phyloP scores from a whole-genome alignment of 2,797 vertebrate genomes.

The Ispidina picta region DNA sequence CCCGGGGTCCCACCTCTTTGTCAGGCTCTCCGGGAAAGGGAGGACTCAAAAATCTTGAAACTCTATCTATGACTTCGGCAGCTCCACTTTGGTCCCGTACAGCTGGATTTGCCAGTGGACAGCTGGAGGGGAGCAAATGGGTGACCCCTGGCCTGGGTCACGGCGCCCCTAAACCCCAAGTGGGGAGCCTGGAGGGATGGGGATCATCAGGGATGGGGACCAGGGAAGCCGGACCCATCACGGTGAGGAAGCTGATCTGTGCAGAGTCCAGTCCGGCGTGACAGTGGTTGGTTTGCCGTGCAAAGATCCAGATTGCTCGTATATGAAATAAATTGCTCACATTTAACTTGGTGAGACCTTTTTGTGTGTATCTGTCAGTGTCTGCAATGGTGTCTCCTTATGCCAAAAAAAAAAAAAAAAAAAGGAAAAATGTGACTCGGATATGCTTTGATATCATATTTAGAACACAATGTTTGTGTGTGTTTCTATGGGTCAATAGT shows the following conservation, averaged over 20 bases:
- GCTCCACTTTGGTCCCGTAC: not conserved
- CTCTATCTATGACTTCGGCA: not conserved
- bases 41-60: not conserved
- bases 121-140: not conserved
- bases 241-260: accelerated
- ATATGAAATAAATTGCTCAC: not conserved
- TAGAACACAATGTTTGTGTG: not conserved
- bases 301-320: not conserved
- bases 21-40: not conserved
- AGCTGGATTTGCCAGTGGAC: not conserved
- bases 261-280: not conserved
- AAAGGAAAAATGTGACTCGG: not conserved
- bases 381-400: not conserved
- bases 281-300: not conserved
- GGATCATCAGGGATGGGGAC: no score
- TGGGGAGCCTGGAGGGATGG: not conserved
- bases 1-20: not conserved
- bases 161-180: accelerated
- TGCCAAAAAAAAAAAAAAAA: not conserved
- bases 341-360: not conserved
- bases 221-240: not conserved
- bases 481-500: not conserved
- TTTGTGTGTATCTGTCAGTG: not conserved
- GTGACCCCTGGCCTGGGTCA: not conserved
- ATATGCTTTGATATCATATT: not conserved